Conservation (phyloP, 2,113 vertebrate genomes). For the Barnardius zonarius region DNA sequence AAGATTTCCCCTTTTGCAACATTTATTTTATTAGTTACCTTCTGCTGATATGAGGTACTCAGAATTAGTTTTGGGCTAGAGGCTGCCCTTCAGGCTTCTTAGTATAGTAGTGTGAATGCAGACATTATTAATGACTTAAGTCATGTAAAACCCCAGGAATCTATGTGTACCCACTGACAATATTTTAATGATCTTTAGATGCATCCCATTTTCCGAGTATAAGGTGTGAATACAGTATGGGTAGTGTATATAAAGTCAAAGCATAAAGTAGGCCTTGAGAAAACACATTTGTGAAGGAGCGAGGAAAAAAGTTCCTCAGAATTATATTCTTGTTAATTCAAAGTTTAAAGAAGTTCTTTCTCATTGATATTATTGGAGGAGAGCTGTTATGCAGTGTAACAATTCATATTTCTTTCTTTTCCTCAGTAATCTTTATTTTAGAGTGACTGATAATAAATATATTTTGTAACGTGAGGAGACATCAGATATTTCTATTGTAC, state of each 20-base stretch:
- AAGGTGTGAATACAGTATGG: neutral
- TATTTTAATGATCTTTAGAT: neutral
- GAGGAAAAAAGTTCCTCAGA: neutral
- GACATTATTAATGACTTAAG: neutral
- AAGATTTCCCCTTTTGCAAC: neutral
- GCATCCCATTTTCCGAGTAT: neutral
- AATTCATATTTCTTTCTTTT: neutral
- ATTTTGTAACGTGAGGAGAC: neutral
- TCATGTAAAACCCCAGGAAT: accelerated
- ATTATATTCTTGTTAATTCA: neutral
- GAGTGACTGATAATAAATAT: neutral
- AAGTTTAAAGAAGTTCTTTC: neutral
- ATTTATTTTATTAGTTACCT: neutral
- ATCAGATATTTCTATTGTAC: neutral
- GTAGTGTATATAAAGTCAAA: neutral
- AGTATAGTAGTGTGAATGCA: neutral
- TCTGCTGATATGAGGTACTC: neutral
- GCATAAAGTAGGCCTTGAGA: neutral
- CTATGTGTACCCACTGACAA: neutral
- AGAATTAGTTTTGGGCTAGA: neutral
- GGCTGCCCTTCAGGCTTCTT: neutral
- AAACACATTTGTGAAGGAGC: neutral
- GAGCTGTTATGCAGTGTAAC: neutral
- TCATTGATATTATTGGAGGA: neutral
- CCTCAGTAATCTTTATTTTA: neutral